phyloP scores from a whole-genome alignment of 37 sponge, comb jelly and placozoan species.

The Beroe ovata region DNA sequence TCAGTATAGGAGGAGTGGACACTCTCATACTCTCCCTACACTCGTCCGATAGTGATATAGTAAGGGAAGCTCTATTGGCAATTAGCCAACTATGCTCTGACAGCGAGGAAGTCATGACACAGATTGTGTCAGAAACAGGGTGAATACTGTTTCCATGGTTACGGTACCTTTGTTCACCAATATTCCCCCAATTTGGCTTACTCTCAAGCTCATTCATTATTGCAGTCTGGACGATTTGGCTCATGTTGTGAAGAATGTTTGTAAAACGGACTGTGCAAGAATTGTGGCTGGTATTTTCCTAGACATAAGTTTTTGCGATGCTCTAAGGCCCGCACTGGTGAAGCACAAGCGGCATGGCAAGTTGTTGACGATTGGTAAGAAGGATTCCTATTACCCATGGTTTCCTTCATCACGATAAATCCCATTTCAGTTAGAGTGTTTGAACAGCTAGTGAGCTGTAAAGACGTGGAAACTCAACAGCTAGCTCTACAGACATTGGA shows the following conservation, averaged over 20 bases:
- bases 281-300: conserved; percentile 49
- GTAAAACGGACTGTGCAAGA: conserved; percentile 9
- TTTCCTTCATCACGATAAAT: too few relatives aligned
- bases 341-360: conserved; percentile 28
- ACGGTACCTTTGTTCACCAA: too few relatives aligned
- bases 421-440: conserved; percentile 43
- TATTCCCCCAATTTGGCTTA: too few relatives aligned
- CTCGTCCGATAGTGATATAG: conserved; percentile 32
- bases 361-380: neutral
- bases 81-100: conserved; percentile 13
- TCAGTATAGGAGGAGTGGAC: conserved; percentile 16
- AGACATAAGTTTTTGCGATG: conserved; percentile 15
- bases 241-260: neutral
- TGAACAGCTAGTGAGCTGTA: conserved; percentile 30
- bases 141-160: too few relatives aligned
- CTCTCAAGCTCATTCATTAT: too few relatives aligned
- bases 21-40: conserved; percentile 35
- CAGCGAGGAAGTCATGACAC: conserved; percentile 41
- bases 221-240: conserved; percentile 56
- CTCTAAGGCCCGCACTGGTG: conserved; percentile 1
- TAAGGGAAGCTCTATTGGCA: conserved; percentile 32
- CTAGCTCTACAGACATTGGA: conserved; percentile 42
- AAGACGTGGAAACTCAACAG: neutral
- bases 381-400: too few relatives aligned
- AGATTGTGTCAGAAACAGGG: conserved; percentile 27